Conservation (phyloP, 2,113 vertebrate species). For the Ictalurus furcatus region DNA sequence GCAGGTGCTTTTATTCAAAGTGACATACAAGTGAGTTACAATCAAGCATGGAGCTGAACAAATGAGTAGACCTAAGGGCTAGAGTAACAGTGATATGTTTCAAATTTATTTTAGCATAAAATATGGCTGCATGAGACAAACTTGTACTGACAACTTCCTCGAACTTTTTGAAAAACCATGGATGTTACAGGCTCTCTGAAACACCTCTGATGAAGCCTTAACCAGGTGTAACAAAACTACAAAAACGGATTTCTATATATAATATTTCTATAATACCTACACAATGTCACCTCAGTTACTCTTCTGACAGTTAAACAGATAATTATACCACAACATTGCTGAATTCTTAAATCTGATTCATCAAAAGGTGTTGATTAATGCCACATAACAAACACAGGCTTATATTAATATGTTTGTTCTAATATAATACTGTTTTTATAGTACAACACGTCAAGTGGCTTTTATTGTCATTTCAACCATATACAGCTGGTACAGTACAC, state of each 20-base stretch:
- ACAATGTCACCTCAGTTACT: not conserved
- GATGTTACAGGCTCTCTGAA: not conserved
- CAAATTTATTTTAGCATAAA: not conserved
- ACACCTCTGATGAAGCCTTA: not conserved
- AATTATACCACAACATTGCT: not conserved
- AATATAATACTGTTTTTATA: not conserved
- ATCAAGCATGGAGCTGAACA: not conserved
- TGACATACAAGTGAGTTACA: not conserved
- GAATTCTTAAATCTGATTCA: no score
- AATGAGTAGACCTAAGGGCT: not conserved
- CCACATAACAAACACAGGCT: not conserved
- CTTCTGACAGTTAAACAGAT: not conserved
- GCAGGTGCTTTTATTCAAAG: conserved; percentile 8
- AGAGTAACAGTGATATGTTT: not conserved
- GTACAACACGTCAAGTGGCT: not conserved
- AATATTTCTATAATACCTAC: no score
- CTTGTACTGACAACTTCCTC: not conserved
- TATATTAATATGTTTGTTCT: not conserved
- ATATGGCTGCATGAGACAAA: conserved; percentile 1
- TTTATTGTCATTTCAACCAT: no score
- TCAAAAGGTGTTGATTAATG: no score
- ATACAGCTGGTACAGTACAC: no score
- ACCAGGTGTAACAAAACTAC: not conserved
- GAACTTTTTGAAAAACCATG: not conserved
- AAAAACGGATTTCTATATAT: not conserved